phyloP scores from a whole-genome alignment of 2,888 invertebrate species.

The Pomacea canaliculata region DNA sequence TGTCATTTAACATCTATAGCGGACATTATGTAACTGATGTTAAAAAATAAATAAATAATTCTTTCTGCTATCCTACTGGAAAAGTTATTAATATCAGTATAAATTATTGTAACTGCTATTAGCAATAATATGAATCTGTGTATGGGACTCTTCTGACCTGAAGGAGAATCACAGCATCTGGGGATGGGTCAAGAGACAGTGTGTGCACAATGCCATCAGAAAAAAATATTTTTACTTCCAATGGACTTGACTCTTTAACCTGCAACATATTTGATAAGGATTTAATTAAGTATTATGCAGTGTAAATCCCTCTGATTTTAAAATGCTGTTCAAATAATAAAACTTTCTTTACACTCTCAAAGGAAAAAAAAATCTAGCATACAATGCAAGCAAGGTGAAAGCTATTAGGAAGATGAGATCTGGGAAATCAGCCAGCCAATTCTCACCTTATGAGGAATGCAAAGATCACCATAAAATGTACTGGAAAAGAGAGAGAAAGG shows the following conservation, averaged over 20 bases:
- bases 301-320: background rate
- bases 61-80: too few species aligned
- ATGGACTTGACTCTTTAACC: slow-evolving; percentile 17
- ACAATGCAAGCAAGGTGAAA: background rate
- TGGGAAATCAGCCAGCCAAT: too few species aligned
- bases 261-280: background rate
- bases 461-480: too few species aligned
- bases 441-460: background rate
- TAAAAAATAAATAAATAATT: too few species aligned
- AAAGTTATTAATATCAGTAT: too few species aligned
- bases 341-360: background rate
- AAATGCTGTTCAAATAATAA: background rate
- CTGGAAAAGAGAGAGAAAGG: too few species aligned
- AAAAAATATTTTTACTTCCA: slow-evolving; percentile 47
- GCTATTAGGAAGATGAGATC: too few species aligned
- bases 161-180: slow-evolving; percentile 33
- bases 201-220: slow-evolving; percentile 58
- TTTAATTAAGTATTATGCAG: background rate
- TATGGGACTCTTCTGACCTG: slow-evolving; percentile 29
- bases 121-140: too few species aligned
- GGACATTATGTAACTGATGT: too few species aligned
- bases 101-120: too few species aligned
- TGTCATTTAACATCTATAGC: too few species aligned
- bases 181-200: slow-evolving; percentile 42
- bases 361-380: background rate